These are phyloP conservation scores for Stenodema calcarata DNA, from an alignment of 2,888 invertebrate genomes.

Conservation along the genomic window DNA sequence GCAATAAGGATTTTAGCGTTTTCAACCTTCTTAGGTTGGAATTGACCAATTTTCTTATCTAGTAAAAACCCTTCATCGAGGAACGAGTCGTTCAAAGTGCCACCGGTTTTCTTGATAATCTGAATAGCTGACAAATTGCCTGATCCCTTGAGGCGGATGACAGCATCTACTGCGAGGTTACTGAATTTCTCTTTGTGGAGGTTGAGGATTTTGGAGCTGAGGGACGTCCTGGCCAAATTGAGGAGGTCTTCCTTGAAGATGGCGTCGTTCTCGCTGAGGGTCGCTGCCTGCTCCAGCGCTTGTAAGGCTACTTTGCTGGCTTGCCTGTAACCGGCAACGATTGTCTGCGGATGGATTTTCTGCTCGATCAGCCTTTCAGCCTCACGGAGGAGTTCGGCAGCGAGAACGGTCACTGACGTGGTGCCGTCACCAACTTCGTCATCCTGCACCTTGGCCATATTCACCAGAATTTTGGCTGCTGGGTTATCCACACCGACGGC, in stretches of 20 bases:
- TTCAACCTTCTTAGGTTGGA: constrained; percentile 94
- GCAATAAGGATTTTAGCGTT: constrained; percentile 97
- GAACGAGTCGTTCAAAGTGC: constrained; percentile 91
- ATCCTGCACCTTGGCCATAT: constrained; percentile 98
- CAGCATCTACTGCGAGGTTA: constrained; percentile 93
- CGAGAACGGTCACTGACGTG: constrained; percentile 95
- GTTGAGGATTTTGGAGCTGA: constrained; percentile 96
- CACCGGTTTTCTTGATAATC: constrained; percentile 96
- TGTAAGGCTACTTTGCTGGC: constrained; percentile 84
- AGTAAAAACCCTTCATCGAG: constrained; percentile 93
- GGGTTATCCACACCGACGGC: constrained; percentile 98
- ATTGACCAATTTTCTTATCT: constrained; percentile 95
- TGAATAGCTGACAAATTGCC: constrained; percentile 96
- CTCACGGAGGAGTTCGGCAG: constrained; percentile 91
- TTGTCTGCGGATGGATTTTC: constrained; percentile 97
- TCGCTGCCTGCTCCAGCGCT: constrained; percentile 79
- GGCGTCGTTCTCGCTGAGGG: constrained; percentile 77
- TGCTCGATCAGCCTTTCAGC: constrained; percentile 92
- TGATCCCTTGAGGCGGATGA: constrained; percentile 85
- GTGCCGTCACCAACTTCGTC: constrained; percentile 99
- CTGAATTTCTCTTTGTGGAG: constrained; percentile 98
- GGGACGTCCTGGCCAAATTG: constrained; percentile 96
- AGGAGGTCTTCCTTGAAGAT: constrained; percentile 86
- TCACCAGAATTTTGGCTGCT: constrained; percentile 98
- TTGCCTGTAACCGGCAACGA: constrained; percentile 87